These are phyloP conservation scores for Cheilosia variabilis DNA, from an alignment of 2,888 invertebrate genomes.

Conservation along the genomic window DNA sequence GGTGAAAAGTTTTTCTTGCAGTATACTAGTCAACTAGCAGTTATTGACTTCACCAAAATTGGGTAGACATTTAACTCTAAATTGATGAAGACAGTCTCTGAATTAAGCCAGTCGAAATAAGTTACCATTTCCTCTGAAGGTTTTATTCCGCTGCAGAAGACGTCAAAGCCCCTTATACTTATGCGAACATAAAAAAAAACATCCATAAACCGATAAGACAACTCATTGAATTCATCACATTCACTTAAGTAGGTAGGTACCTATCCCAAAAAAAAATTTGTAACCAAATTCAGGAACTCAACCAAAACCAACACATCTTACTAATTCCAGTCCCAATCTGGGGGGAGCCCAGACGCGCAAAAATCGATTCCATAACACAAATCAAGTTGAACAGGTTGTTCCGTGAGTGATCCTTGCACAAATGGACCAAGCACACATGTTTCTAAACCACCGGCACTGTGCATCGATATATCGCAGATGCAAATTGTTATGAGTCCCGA, in stretches of 20 bases:
- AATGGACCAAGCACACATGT: conserved; percentile 59
- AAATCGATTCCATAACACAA: conserved; percentile 65
- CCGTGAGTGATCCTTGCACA: conserved; percentile 70
- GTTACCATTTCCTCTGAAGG: too few species aligned
- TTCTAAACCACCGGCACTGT: conserved; percentile 29
- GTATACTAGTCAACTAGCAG: too few species aligned
- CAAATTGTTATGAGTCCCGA: conserved; percentile 70
- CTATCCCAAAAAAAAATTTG: conserved; percentile 38
- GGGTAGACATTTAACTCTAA: too few species aligned
- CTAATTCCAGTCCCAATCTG: not conserved
- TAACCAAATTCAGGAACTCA: conserved; percentile 5
- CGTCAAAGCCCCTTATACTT: too few species aligned
- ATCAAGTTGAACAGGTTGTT: conserved; percentile 70
- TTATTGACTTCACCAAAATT: too few species aligned
- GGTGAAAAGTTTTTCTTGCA: too few species aligned
- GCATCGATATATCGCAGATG: conserved; percentile 57
- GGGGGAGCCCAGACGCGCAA: not conserved
- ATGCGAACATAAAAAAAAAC: too few species aligned
- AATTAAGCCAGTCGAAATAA: too few species aligned
- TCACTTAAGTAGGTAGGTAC: not conserved
- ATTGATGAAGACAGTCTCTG: too few species aligned
- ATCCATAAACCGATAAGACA: not conserved
- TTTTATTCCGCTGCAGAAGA: too few species aligned
- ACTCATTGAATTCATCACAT: conserved; percentile 26
- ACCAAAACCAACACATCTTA: conserved; percentile 5